A percentile compares a stretch with the other conserved stretches of the same genome.
phyloP scores from a whole-genome alignment of 2,113 vertebrate species.

The Otocyon megalotis region DNA sequence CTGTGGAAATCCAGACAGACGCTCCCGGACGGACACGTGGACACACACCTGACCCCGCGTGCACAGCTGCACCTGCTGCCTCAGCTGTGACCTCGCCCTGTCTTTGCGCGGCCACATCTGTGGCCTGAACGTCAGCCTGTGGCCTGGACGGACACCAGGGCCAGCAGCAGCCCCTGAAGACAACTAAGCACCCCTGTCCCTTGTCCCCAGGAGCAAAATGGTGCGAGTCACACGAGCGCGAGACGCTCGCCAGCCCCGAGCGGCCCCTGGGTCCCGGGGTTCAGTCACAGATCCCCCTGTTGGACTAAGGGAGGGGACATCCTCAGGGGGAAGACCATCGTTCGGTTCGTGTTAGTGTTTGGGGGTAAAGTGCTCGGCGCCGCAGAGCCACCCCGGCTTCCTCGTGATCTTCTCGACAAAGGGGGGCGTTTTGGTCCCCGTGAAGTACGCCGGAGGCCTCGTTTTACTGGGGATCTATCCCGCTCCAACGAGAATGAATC shows the following conservation, averaged over 20 bases:
- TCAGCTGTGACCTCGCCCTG: background rate
- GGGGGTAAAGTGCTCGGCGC: background rate
- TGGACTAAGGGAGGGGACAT: fast-evolving
- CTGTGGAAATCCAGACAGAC: background rate
- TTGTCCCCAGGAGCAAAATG: background rate
- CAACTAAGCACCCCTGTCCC: background rate
- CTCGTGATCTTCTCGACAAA: background rate
- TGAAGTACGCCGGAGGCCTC: fast-evolving
- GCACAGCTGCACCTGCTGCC: background rate
- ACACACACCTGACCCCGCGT: background rate
- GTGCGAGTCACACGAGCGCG: fast-evolving
- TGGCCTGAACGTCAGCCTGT: fast-evolving
- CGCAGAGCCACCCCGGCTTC: background rate
- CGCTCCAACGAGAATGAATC: background rate
- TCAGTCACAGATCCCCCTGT: fast-evolving
- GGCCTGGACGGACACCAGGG: background rate
- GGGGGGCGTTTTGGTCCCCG: background rate
- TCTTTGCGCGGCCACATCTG: background rate
- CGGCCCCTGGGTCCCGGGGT: no score
- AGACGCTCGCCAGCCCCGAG: background rate
- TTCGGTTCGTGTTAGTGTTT: background rate
- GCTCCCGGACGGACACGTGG: background rate
- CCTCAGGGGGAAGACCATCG: background rate
- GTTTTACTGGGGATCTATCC: background rate
- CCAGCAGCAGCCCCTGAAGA: background rate